A percentile compares a stretch with the other conserved stretches of the same genome.
phyloP scores from a whole-genome alignment of 2,113 vertebrate genomes.

The Larimichthys crocea region DNA sequence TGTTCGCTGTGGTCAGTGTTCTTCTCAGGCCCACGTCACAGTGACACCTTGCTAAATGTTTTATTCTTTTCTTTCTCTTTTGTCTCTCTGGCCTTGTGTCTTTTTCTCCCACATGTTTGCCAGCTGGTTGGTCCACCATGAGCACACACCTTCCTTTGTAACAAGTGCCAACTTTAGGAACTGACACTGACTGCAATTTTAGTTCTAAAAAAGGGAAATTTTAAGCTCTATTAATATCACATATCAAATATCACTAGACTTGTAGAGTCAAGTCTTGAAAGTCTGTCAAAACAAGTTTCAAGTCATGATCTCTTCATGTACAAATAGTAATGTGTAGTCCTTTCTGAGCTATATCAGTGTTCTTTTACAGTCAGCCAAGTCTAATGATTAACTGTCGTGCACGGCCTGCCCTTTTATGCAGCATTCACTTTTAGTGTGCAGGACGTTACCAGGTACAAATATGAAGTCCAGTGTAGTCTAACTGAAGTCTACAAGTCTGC shows the following conservation, averaged over 20 bases:
- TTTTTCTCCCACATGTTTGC: constrained; percentile 2
- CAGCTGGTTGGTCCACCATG: background rate
- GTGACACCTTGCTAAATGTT: constrained; percentile 19
- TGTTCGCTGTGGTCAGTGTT: constrained; percentile 39
- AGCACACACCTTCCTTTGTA: background rate
- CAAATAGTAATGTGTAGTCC: no score
- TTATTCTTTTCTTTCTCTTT: background rate
- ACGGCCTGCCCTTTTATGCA: background rate
- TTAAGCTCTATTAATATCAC: background rate
- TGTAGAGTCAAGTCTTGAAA: background rate
- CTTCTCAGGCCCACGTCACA: constrained; percentile 30
- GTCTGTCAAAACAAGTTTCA: background rate
- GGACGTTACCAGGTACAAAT: background rate
- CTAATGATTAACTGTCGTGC: background rate
- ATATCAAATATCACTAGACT: background rate
- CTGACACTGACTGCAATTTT: background rate
- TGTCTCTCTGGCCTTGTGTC: background rate
- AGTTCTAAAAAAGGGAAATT: background rate
- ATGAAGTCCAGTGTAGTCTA: background rate
- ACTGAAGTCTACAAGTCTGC: background rate
- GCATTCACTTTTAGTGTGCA: background rate
- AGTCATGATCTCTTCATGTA: background rate
- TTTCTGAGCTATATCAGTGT: background rate
- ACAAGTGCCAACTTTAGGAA: background rate
- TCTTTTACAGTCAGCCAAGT: background rate